Base-by-base conservation (phyloP, 37 sponge, comb jelly and placozoan genomes). In the Dysidea cf. avara region DNA sequence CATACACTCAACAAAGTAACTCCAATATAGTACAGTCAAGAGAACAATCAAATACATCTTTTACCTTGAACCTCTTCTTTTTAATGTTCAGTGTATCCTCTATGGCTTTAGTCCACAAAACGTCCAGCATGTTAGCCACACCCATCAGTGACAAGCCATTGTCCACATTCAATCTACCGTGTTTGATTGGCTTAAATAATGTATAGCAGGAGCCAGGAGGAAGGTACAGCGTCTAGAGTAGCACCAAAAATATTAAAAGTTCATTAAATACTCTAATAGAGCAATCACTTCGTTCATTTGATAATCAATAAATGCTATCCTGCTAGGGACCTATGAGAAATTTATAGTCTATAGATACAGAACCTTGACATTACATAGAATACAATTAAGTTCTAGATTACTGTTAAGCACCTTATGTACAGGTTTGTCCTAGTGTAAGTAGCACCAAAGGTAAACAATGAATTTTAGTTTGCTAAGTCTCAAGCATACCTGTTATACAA, bases 71-170 rank as follows among this genome's bases (percentile, higher is more conserved):
- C 24, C 91, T 86, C 33, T 56, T 75, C 39, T 33, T 53, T 12
- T 36, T 40, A 6, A 91, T 84, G 18, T 81, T 80, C 3, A 88
- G 76, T 43, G 68, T 78, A 22, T 88, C 86, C 29, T 84, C 70
- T 51, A 95, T 81, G 18, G 89, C 93, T 28, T 67, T 57, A 3
- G 73, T 78, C 96, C 96, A 95, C 29, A 95, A 65, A 62, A 86
- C 88, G 54, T 91, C 92, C 35, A 95, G 67, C 61, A 75, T 70
- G 39, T 68, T 69, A 33, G 87, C 55, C 39, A 95, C 80, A 48
- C 53, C 38, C 46, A 67, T 62, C 31, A 60, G 66, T 6, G 76
- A 74, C 24, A 57, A 48, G 4, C 18, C 34, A 18, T 69, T 17
- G 2, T 47, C 28, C 1, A 77, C 59, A 47, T 86, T 85, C 17